These are phyloP conservation scores for Lithobates pipiens DNA, from an alignment of 2,797 vertebrate genomes.

Conservation along the genomic window DNA sequence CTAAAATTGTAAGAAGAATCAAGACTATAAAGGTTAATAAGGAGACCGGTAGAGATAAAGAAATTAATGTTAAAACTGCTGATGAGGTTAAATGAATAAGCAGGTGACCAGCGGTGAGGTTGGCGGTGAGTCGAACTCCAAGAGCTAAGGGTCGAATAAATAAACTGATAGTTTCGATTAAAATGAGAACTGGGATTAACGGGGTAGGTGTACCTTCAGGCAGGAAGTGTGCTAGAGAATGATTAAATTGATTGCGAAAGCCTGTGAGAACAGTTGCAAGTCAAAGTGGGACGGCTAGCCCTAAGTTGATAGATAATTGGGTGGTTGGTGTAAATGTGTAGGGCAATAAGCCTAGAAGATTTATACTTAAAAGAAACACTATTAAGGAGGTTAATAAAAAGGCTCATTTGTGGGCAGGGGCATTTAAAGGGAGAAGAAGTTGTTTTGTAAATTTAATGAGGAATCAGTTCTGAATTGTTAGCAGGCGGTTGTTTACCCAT, in stretches of 20 bases:
- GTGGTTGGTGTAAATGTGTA: conserved; percentile 15
- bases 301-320: background rate
- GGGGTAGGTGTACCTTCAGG: background rate
- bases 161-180: conserved; percentile 17
- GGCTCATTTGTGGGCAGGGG: background rate
- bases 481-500: background rate
- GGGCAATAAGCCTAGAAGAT: background rate
- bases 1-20: background rate
- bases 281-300: background rate
- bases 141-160: background rate
- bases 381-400: background rate
- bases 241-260: background rate
- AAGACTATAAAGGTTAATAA: background rate
- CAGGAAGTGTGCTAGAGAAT: background rate
- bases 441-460: conserved; percentile 7
- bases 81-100: conserved; percentile 56
- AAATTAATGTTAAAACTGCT: accelerated
- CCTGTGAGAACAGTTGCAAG: background rate
- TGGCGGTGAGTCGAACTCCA: background rate
- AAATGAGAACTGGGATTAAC: background rate
- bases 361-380: background rate
- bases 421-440: background rate
- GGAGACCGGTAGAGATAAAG: background rate
- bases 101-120: background rate
- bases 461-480: background rate